These are phyloP conservation scores for Trematomus bernacchii DNA, from an alignment of 2,797 vertebrate genomes.

Conservation along the genomic window DNA sequence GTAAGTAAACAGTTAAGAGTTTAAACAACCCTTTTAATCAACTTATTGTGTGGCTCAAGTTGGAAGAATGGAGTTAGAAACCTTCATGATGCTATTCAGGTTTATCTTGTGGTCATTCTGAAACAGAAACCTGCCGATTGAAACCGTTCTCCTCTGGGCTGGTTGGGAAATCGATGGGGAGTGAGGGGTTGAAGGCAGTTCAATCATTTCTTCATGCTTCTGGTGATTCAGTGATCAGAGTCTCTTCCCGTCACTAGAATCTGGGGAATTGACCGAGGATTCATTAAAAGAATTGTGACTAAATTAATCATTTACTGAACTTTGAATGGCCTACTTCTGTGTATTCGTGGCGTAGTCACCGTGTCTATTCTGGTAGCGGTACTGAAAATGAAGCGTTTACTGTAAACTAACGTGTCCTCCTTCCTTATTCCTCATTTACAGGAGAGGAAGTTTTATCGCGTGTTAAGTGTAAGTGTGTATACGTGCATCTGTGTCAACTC, in stretches of 20 bases:
- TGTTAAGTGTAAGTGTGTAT: background rate
- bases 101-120: background rate
- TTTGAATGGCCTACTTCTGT: slow-evolving; percentile 17
- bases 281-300: background rate
- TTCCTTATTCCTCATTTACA: slow-evolving; percentile 11
- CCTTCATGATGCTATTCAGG: background rate
- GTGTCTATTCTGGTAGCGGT: background rate
- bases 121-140: slow-evolving; percentile 7
- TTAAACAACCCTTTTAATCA: too few species aligned
- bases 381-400: slow-evolving; percentile 23
- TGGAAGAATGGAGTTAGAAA: background rate
- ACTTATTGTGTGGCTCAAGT: background rate
- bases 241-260: background rate
- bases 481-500: background rate
- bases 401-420: slow-evolving; percentile 24
- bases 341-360: background rate
- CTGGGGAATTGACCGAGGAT: background rate
- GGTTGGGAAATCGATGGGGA: slow-evolving; percentile 8
- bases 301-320: slow-evolving; percentile 10
- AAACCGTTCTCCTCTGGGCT: background rate
- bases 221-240: background rate
- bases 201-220: background rate
- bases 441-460: background rate
- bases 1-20: too few species aligned
- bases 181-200: slow-evolving; percentile 6